Percentiles rank a stretch among this genome's conserved stretches.
phyloP scores from a whole-genome alignment of 2,797 vertebrate species.

The Etheostoma nigrum region DNA sequence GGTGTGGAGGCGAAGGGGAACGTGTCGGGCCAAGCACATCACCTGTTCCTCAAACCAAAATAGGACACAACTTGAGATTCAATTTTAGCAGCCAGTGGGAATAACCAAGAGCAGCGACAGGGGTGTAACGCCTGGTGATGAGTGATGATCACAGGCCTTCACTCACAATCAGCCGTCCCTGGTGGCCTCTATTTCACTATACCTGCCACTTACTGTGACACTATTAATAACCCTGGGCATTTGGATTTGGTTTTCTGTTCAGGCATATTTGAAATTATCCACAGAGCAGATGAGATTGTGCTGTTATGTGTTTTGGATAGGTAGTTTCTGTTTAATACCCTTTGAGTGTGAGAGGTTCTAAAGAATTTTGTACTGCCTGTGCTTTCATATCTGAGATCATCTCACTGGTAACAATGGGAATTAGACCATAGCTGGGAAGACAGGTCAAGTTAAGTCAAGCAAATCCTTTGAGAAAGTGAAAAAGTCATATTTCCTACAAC shows the following conservation, averaged over 20 bases:
- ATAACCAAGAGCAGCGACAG: slow-evolving; percentile 62
- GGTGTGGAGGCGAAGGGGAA: slow-evolving; percentile 66
- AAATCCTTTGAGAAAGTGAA: slow-evolving; percentile 49
- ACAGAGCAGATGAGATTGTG: slow-evolving; percentile 26
- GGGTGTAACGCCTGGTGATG: slow-evolving; percentile 68
- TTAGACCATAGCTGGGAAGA: slow-evolving; percentile 37
- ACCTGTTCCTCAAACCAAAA: slow-evolving; percentile 84
- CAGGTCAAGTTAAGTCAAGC: slow-evolving; percentile 48
- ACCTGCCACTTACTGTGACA: slow-evolving; percentile 71
- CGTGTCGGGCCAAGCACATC: slow-evolving; percentile 72
- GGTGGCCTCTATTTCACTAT: slow-evolving; percentile 69
- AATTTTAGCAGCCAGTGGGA: slow-evolving; percentile 81
- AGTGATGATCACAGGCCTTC: slow-evolving; percentile 79
- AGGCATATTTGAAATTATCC: slow-evolving; percentile 48
- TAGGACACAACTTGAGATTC: slow-evolving; percentile 85
- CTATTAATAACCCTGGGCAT: slow-evolving; percentile 66
- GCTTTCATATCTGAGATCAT: slow-evolving; percentile 42
- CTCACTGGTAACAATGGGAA: slow-evolving; percentile 39
- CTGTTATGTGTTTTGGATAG: slow-evolving; percentile 38
- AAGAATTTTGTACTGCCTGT: slow-evolving; percentile 19
- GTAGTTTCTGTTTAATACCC: slow-evolving; percentile 31
- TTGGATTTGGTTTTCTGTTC: slow-evolving; percentile 44
- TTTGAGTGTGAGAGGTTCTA: slow-evolving; percentile 9
- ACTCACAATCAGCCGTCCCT: slow-evolving; percentile 70
- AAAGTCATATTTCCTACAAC: slow-evolving; percentile 41